Conservation (phyloP, 2,113 vertebrate species). For the Passer domesticus region DNA sequence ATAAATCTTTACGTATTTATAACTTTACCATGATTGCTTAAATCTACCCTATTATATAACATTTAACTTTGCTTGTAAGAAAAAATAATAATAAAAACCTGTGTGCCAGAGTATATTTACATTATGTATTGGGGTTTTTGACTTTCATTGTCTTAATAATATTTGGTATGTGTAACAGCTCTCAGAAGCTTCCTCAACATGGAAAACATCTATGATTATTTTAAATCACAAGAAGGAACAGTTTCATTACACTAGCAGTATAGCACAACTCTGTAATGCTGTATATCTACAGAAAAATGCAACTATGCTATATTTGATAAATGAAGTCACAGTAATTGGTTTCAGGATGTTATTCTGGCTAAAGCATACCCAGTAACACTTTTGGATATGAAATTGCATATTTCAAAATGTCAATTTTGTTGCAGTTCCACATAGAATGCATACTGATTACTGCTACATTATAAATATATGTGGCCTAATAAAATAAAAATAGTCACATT, state of each 20-base stretch:
- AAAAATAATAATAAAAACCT: too few relatives aligned
- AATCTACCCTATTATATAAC: background rate
- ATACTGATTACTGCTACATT: slow-evolving; percentile 74
- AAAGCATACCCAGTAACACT: slow-evolving; percentile 71
- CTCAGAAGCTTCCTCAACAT: background rate
- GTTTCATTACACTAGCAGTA: slow-evolving; percentile 1
- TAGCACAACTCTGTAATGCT: background rate
- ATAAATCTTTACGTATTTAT: background rate
- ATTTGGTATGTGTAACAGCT: background rate
- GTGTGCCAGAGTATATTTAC: background rate
- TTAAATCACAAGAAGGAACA: slow-evolving; percentile 20
- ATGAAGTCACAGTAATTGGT: slow-evolving; percentile 85
- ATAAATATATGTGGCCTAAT: slow-evolving; percentile 51
- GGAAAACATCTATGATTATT: background rate
- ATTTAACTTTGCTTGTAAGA: background rate
- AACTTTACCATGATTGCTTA: background rate
- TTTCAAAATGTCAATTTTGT: slow-evolving; percentile 76
- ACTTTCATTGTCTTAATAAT: background rate
- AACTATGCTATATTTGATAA: slow-evolving; percentile 75
- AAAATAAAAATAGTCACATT: slow-evolving; percentile 29
- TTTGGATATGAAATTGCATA: slow-evolving; percentile 78
- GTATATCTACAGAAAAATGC: slow-evolving; percentile 56
- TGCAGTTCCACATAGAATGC: slow-evolving; percentile 69
- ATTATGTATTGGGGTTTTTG: background rate
- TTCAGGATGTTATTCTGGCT: slow-evolving; percentile 73